Evolutionary conservation across 2,113 vertebrate species (phyloP).

Genomic region (Ascaphus truei): DNA sequence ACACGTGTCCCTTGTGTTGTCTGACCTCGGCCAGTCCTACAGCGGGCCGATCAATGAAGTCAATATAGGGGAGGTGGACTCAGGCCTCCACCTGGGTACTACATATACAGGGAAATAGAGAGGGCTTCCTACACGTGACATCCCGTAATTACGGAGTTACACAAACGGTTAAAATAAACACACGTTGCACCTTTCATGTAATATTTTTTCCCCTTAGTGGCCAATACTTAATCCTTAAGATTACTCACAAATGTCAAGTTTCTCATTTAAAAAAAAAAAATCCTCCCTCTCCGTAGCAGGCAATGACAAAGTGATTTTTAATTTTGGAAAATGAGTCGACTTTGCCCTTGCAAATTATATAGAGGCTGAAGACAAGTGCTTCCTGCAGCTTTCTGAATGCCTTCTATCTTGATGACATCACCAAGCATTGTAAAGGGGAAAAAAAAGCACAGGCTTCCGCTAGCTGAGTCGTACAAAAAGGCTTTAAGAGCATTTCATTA

Average conservation of each 20-base stretch:
- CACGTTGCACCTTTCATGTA: background rate
- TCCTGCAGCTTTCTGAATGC: background rate
- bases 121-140: too few species aligned
- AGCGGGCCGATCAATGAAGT: too few species aligned
- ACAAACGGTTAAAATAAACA: too few species aligned
- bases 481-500: conserved; percentile 60
- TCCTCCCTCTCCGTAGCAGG: background rate
- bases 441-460: conserved; percentile 40
- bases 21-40: too few species aligned
- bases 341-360: background rate
- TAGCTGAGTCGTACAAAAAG: conserved; percentile 59
- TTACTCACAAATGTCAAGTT: background rate
- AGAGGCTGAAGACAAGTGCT: background rate
- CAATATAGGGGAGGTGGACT: too few species aligned
- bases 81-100: too few species aligned
- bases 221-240: background rate
- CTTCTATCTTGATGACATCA: conserved; percentile 28
- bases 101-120: too few species aligned
- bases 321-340: conserved; percentile 10
- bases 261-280: background rate
- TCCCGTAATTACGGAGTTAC: too few species aligned
- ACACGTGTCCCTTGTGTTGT: too few species aligned
- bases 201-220: background rate
- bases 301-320: conserved; percentile 6
- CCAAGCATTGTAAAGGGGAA: conserved; percentile 29